These are phyloP conservation scores for Oophaga sylvatica DNA, from an alignment of 2,797 vertebrate species.

Conservation along the genomic window DNA sequence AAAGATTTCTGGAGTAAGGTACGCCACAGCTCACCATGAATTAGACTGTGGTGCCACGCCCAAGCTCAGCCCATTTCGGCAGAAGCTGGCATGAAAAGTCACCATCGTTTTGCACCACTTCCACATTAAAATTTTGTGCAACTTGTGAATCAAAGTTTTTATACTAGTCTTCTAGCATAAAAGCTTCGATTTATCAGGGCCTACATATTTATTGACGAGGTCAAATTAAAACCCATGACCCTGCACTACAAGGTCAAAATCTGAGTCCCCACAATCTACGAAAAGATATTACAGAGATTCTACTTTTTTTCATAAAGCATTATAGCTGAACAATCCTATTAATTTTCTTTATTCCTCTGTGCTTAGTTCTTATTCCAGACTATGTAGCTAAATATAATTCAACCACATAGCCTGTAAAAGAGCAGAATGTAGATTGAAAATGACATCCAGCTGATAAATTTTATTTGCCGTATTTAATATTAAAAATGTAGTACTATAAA, in stretches of 20 bases:
- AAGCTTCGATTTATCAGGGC: no score
- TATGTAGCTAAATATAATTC: not conserved
- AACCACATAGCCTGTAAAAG: not conserved
- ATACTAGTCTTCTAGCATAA: no score
- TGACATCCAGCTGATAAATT: conserved; percentile 33
- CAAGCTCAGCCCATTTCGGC: no score
- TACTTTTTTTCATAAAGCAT: not conserved
- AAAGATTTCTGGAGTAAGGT: no score
- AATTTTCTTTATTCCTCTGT: not conserved
- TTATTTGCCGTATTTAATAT: conserved; percentile 37
- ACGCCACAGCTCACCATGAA: no score
- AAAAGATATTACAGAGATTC: not conserved
- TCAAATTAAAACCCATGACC: not conserved
- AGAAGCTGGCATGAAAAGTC: no score
- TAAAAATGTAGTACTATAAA: conserved; percentile 44
- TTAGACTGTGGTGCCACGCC: no score
- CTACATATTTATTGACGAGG: no score
- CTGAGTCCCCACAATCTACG: not conserved
- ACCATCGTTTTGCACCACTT: no score
- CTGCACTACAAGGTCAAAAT: not conserved
- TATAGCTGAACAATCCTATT: not conserved
- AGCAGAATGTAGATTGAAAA: conserved; percentile 20
- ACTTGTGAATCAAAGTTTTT: no score
- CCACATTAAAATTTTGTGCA: no score
- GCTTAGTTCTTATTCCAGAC: not conserved